Conservation (phyloP, 2,113 vertebrate genomes). For the Hydrochoerus hydrochaeris region DNA sequence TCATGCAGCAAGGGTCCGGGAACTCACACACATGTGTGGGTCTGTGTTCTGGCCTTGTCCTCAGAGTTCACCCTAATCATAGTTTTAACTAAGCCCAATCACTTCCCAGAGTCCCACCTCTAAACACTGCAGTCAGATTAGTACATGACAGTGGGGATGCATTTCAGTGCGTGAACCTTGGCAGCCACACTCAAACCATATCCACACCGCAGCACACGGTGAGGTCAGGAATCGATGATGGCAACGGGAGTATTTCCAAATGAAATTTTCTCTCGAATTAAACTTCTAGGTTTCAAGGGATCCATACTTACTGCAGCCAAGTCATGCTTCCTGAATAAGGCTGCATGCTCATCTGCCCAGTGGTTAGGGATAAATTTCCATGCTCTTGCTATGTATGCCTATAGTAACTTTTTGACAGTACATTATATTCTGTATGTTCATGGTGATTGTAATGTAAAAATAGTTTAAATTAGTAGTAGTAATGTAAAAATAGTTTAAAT, state of each 20-base stretch:
- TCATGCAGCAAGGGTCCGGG: neutral
- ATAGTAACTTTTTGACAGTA: neutral
- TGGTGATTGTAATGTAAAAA: constrained; percentile 6
- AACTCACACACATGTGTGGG: neutral
- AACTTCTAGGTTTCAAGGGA: constrained; percentile 6
- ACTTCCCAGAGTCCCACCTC: neutral
- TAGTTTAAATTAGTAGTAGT: constrained; percentile 1
- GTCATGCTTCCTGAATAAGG: neutral
- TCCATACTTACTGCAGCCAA: neutral
- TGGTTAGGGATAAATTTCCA: neutral
- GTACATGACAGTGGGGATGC: neutral
- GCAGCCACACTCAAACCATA: neutral
- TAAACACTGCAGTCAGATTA: neutral
- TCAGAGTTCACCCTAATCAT: neutral
- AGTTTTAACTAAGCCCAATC: neutral
- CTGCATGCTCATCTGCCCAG: neutral
- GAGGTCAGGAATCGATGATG: neutral
- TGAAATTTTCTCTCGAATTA: constrained; percentile 25
- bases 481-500: neutral
- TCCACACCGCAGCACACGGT: neutral
- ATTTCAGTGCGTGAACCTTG: neutral
- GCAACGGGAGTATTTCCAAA: neutral
- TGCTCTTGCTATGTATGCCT: neutral
- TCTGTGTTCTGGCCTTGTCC: neutral
- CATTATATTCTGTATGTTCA: neutral